Percentiles rank a stretch among this genome's conserved stretches.
phyloP scores from a whole-genome alignment of 2,888 invertebrate species.

The Dicroscelio sp. region DNA sequence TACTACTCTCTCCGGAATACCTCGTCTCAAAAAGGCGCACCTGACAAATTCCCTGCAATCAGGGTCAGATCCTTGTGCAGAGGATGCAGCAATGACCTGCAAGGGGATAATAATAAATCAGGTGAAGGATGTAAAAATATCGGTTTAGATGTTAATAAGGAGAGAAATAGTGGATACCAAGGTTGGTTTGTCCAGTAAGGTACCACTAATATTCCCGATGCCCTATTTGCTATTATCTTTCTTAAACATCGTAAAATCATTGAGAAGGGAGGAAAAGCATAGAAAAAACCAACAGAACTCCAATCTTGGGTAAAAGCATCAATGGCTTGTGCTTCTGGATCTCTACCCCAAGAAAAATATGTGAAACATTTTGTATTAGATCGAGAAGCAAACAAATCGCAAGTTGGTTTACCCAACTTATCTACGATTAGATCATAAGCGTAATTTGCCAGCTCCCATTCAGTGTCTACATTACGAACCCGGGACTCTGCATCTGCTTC shows the following conservation, averaged over 20 bases:
- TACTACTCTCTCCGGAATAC: conserved; percentile 3
- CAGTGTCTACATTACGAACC: not conserved
- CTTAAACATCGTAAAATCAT: conserved; percentile 84
- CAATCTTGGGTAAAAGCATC: conserved; percentile 74
- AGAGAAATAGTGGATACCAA: conserved; percentile 73
- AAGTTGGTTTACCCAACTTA: not conserved
- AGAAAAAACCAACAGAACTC: conserved; percentile 54
- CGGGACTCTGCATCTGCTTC: not conserved
- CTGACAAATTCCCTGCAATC: conserved; percentile 50
- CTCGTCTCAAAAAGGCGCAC: conserved; percentile 49
- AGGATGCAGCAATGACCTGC: conserved; percentile 8
- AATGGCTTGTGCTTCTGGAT: conserved; percentile 70
- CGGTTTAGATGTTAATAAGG: conserved; percentile 46
- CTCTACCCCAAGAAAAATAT: conserved; percentile 70
- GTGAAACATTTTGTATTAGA: conserved; percentile 71
- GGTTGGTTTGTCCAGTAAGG: conserved; percentile 87
- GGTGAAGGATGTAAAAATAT: conserved; percentile 23
- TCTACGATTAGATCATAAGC: conserved; percentile 42
- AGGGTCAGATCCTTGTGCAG: not conserved
- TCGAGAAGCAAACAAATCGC: conserved; percentile 67
- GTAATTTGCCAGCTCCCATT: not conserved
- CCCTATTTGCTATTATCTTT: conserved; percentile 86
- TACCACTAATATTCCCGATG: conserved; percentile 87
- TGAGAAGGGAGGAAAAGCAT: conserved; percentile 87
- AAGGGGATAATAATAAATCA: conserved; percentile 16